Percentiles rank a stretch among this genome's conserved stretches.
Conservation (phyloP, 2,113 vertebrate genomes). For the Takifugu flavidus region DNA sequence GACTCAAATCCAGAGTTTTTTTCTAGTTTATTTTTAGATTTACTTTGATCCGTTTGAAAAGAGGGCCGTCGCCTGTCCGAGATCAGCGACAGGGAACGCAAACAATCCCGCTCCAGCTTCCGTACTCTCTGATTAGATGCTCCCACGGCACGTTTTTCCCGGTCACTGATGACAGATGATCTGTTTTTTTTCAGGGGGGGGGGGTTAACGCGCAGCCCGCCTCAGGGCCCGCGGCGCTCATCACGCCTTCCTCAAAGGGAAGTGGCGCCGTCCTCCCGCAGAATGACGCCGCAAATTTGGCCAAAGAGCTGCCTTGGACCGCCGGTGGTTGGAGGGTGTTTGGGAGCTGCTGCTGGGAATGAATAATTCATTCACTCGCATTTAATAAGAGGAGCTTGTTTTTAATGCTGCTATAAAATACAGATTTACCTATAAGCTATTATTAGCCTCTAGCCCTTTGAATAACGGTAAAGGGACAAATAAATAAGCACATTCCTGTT, state of each 20-base stretch:
- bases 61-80: slow-evolving; percentile 28
- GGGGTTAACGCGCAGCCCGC: slow-evolving; percentile 3
- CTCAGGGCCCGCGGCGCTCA: slow-evolving; percentile 9
- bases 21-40: neutral
- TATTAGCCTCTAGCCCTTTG: no score
- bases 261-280: slow-evolving; percentile 10
- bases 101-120: slow-evolving; percentile 36
- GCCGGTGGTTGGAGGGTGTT: neutral
- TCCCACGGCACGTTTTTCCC: slow-evolving; percentile 7
- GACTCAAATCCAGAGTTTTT: slow-evolving; percentile 1
- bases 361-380: neutral
- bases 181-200: slow-evolving; percentile 16
- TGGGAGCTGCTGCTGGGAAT: neutral
- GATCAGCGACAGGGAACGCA: slow-evolving; percentile 38
- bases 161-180: slow-evolving; percentile 22
- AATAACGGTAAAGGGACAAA: no score
- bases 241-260: slow-evolving; percentile 22
- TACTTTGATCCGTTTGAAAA: slow-evolving; percentile 1
- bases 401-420: neutral
- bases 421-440: no score
- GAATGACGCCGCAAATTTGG: neutral
- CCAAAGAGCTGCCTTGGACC: neutral
- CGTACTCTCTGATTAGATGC: slow-evolving; percentile 27
- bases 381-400: neutral
- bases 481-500: no score